phyloP scores from a whole-genome alignment of 2,888 invertebrate species.

The Sarcophaga variegata region DNA sequence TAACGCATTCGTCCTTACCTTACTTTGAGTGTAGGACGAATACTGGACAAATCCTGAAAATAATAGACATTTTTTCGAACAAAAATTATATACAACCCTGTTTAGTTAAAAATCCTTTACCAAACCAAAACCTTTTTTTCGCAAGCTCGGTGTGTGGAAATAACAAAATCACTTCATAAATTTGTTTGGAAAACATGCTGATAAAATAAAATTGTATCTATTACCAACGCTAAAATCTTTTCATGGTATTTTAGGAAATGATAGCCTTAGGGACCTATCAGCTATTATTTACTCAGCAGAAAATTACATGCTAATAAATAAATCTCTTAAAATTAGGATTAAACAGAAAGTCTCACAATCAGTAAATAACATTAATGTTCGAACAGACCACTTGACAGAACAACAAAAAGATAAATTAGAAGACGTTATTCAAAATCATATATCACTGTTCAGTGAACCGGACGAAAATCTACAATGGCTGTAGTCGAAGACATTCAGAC shows the following conservation, averaged over 20 bases:
- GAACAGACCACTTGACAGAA: slow-evolving; percentile 17
- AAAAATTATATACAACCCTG: slow-evolving; percentile 40
- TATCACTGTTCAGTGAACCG: not conserved
- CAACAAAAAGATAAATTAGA: slow-evolving; percentile 3
- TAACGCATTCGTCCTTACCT: slow-evolving; percentile 34
- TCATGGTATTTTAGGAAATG: slow-evolving; percentile 11
- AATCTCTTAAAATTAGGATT: not conserved
- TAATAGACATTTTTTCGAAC: slow-evolving; percentile 39
- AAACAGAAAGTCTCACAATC: slow-evolving; percentile 2
- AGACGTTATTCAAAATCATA: not conserved
- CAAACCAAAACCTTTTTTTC: slow-evolving; percentile 24
- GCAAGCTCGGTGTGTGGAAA: slow-evolving; percentile 31
- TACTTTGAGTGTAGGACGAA: slow-evolving; percentile 33
- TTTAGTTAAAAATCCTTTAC: slow-evolving; percentile 8
- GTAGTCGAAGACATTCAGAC: slow-evolving; percentile 21
- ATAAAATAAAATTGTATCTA: slow-evolving; percentile 9
- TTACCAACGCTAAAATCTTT: not conserved
- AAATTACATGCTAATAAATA: slow-evolving; percentile 1
- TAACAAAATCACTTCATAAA: slow-evolving; percentile 31
- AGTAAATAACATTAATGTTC: slow-evolving; percentile 21
- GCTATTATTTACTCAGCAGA: not conserved
- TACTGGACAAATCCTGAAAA: slow-evolving; percentile 19
- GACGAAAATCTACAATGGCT: slow-evolving; percentile 11
- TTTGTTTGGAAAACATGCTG: slow-evolving; percentile 9
- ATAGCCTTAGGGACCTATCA: slow-evolving; percentile 2